A percentile compares a stretch with the other conserved stretches of the same genome.
These are phyloP conservation scores for Hippoglossus hippoglossus DNA, from an alignment of 2,797 vertebrate genomes.

Conservation along the genomic window DNA sequence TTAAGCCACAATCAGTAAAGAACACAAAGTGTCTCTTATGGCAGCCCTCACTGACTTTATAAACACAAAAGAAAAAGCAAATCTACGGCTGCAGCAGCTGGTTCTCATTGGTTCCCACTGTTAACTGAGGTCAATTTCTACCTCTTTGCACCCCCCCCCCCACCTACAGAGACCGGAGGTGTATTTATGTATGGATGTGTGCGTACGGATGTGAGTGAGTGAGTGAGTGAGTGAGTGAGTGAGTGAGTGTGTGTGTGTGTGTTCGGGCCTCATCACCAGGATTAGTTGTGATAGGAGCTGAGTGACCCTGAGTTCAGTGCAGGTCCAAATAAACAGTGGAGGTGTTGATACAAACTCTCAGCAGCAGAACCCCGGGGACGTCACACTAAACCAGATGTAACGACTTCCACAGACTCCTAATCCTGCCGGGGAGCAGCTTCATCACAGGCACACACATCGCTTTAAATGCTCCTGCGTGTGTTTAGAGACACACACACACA, in stretches of 20 bases:
- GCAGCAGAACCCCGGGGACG: conserved; percentile 60
- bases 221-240: conserved; percentile 1
- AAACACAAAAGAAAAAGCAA: conserved; percentile 43
- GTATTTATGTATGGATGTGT: background rate
- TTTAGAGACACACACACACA: background rate
- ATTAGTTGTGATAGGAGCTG: conserved; percentile 59
- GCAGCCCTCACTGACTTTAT: conserved; percentile 25
- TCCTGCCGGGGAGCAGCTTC: conserved; percentile 47
- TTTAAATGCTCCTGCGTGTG: conserved; percentile 47
- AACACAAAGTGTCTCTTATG: conserved; percentile 41
- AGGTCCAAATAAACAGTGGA: conserved; percentile 76
- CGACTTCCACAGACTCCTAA: conserved; percentile 63
- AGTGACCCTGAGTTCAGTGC: conserved; percentile 66
- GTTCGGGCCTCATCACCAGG: conserved; percentile 39
- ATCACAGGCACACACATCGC: conserved; percentile 34
- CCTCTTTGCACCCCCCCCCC: conserved; percentile 18
- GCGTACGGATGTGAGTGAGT: background rate
- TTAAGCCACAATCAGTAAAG: conserved; percentile 48
- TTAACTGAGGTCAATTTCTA: conserved; percentile 27
- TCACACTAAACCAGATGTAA: conserved; percentile 62
- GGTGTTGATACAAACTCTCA: conserved; percentile 77
- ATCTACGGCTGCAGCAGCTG: conserved; percentile 59
- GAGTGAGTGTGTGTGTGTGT: conserved; percentile 18
- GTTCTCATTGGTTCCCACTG: conserved; percentile 55
- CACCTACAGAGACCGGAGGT: background rate